Evolutionary conservation across 2,113 vertebrate genomes (phyloP).

Genomic region (Psilopsiagon aurifrons): DNA sequence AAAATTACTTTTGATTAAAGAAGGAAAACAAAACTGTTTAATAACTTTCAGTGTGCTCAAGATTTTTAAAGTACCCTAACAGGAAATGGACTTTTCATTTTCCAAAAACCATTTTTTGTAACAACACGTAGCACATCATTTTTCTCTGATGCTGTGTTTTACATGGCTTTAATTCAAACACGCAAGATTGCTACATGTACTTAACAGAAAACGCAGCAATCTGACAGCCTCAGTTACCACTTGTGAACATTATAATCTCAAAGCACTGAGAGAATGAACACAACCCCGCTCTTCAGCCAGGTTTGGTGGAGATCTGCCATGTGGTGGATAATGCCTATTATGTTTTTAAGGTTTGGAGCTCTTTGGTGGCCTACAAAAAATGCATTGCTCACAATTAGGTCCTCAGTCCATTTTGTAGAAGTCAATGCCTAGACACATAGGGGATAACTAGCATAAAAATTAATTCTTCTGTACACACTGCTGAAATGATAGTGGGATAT

Average conservation of each 20-base stretch:
- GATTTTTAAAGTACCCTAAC: neutral
- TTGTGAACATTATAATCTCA: fast-evolving
- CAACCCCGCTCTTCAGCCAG: neutral
- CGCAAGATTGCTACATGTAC: fast-evolving
- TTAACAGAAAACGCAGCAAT: neutral
- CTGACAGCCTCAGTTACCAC: neutral
- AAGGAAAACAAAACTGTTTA: neutral
- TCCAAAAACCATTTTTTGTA: fast-evolving
- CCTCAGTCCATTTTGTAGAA: neutral
- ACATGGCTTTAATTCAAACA: neutral
- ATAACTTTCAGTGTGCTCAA: neutral
- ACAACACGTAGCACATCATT: neutral
- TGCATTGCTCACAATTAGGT: neutral
- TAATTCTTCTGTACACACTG: neutral
- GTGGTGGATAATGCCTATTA: neutral
- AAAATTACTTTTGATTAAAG: neutral
- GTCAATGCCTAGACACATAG: neutral
- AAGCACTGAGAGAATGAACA: neutral
- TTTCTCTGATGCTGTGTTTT: neutral
- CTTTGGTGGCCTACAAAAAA: neutral
- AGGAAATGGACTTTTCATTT: neutral
- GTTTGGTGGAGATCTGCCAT: neutral
- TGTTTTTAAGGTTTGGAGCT: neutral
- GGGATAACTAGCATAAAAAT: neutral
- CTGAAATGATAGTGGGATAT: neutral